phyloP scores from a whole-genome alignment of 2,888 invertebrate genomes.

The Cheilosia variabilis region DNA sequence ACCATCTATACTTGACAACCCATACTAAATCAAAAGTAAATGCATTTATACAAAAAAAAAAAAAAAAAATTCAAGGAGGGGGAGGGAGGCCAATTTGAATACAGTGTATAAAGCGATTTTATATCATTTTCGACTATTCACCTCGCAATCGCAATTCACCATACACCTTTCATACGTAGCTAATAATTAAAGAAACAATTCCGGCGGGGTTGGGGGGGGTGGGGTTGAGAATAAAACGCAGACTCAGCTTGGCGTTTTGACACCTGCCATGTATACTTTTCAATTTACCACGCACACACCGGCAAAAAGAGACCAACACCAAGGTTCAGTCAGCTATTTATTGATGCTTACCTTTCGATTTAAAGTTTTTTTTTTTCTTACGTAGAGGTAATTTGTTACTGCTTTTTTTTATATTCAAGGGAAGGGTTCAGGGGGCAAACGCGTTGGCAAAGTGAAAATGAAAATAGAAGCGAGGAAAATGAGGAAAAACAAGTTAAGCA shows the following conservation, averaged over 20 bases:
- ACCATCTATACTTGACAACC: not conserved
- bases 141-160: constrained; percentile 7
- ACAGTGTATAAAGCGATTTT: not conserved
- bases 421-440: not conserved
- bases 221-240: not conserved
- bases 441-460: constrained; percentile 12
- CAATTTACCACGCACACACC: constrained; percentile 17
- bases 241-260: constrained; percentile 25
- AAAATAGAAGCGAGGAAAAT: constrained; percentile 4
- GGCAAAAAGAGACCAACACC: not conserved
- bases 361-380: not conserved
- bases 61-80: not conserved
- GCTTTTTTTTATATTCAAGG: not conserved
- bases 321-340: not conserved
- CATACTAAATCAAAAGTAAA: constrained; percentile 11
- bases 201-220: too few species aligned
- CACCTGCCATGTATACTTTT: constrained; percentile 43
- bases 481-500: constrained; percentile 38
- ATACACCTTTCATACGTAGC: not conserved
- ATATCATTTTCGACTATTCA: not conserved
- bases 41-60: constrained; percentile 10
- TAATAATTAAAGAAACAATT: not conserved
- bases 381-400: not conserved
- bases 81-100: not conserved
- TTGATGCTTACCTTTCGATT: constrained; percentile 12